phyloP scores from a whole-genome alignment of 2,797 vertebrate species.

The Oreortyx pictus region DNA sequence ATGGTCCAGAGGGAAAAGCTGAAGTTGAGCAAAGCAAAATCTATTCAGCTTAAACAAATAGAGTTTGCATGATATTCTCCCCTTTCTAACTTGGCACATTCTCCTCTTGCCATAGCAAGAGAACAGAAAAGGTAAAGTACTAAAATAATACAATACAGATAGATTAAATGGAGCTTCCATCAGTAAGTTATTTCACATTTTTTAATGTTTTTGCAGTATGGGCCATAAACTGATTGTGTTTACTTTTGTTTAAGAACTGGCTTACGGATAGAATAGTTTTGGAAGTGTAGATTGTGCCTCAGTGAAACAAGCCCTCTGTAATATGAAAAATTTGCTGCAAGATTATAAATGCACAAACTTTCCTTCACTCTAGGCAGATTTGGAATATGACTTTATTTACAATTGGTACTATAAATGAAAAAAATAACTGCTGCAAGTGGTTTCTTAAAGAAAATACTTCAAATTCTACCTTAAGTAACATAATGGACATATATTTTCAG shows the following conservation, averaged over 20 bases:
- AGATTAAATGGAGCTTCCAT: not conserved
- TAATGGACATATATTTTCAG: not conserved
- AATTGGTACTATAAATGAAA: not conserved
- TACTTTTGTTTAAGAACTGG: not conserved
- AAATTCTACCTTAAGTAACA: not conserved
- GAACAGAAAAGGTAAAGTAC: slow-evolving; percentile 7
- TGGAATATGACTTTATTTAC: not conserved
- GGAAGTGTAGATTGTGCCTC: not conserved
- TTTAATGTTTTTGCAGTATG: not conserved
- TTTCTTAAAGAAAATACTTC: not conserved
- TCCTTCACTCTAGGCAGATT: not conserved
- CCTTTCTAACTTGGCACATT: not conserved
- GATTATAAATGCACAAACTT: not conserved
- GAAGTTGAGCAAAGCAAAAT: not conserved
- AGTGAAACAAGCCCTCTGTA: not conserved
- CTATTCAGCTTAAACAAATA: not conserved
- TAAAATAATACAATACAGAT: not conserved
- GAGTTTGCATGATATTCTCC: not conserved
- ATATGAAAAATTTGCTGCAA: not conserved
- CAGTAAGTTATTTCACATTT: not conserved
- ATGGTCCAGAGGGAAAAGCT: not conserved
- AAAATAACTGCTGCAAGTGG: not conserved
- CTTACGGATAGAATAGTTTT: not conserved
- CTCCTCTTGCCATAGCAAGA: not conserved
- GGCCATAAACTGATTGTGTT: not conserved